Conservation (phyloP, 1,140 invertebrate genomes). For the Cyclina sinensis region DNA sequence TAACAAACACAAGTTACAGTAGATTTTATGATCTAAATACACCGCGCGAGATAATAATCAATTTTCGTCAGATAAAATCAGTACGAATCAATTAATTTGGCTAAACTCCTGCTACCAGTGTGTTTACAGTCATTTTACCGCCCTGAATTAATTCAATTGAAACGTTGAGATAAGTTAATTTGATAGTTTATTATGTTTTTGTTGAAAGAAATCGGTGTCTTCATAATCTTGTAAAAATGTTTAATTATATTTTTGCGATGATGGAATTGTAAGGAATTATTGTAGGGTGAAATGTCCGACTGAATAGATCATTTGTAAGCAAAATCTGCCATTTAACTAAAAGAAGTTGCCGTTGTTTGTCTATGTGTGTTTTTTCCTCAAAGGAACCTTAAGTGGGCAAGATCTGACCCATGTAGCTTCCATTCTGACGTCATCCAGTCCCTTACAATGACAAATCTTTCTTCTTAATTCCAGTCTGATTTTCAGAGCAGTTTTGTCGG, state of each 20-base stretch:
- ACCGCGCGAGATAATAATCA: slow-evolving; percentile 51
- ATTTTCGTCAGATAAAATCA: slow-evolving; percentile 39
- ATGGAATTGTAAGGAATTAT: background rate
- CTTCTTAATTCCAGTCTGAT: too few relatives aligned
- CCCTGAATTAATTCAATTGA: slow-evolving; percentile 46
- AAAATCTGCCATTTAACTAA: too few relatives aligned
- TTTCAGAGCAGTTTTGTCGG: too few relatives aligned
- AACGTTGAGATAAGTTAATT: slow-evolving; percentile 15
- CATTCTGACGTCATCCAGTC: too few relatives aligned
- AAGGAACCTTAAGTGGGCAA: too few relatives aligned
- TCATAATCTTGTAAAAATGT: slow-evolving; percentile 6
- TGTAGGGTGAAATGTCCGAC: background rate
- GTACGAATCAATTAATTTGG: slow-evolving; percentile 61
- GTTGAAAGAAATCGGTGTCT: slow-evolving; percentile 10
- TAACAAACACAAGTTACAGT: background rate
- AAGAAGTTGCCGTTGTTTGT: too few relatives aligned
- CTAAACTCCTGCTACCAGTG: slow-evolving; percentile 13
- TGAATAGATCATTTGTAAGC: slow-evolving; percentile 1
- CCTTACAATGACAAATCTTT: too few relatives aligned
- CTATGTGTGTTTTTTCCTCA: too few relatives aligned
- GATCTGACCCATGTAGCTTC: too few relatives aligned
- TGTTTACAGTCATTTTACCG: slow-evolving; percentile 10
- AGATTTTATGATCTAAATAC: slow-evolving; percentile 32
- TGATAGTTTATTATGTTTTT: slow-evolving; percentile 34
- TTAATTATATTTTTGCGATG: slow-evolving; percentile 33